Evolutionary conservation across 2,113 vertebrate genomes (phyloP), one percentile per base, ranked within the genome.

Genomic region (Paracanthobrama guichenoti): DNA sequence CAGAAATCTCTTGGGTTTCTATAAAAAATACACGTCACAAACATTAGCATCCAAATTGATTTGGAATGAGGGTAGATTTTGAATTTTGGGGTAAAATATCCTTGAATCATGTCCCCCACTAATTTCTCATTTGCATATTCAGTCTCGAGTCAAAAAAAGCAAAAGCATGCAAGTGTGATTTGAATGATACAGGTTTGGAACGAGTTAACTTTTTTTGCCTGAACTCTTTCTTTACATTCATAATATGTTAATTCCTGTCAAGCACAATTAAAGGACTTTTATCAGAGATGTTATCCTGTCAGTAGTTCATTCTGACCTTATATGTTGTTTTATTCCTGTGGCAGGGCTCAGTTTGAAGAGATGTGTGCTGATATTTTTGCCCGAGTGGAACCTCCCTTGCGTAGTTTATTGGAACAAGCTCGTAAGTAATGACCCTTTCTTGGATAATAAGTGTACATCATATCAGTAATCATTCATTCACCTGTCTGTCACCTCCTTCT

Each of bases 291-390:
- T 1, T 10, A 73, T 73, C 71, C 7, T 12, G 22, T 48, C 22
- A 24, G 11, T 3, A 46, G 24, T 18, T 48, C 1, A 44, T 57
- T 22, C 16, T 53, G 6, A 35, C 57, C 4, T 73, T 5, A 14
- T 50, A 1, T 18, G 1, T 22, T 35, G 26, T 53, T 66, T 60
- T 81, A 84, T 87, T 35, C n/a, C 80, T 87, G 12, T 88, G 1
- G 82, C 86, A 99, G 98, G 90, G 88, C 89, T 83, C 95, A 95
- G 46, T 99, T 99, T 92, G 92, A 98, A 88, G 98, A 97, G 91
- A 98, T 99, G 97, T 97, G 96, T 79, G 93, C 93, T 35, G 95
- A 95, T 31, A 88, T 99, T 50, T 93, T 98, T 73, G 79, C 93
- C 4, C 94, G 95, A 92, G 95, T 99, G 55, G 97, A 99, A 67